phyloP scores from a whole-genome alignment of 2,888 invertebrate species.

The Acrobasis suavella region DNA sequence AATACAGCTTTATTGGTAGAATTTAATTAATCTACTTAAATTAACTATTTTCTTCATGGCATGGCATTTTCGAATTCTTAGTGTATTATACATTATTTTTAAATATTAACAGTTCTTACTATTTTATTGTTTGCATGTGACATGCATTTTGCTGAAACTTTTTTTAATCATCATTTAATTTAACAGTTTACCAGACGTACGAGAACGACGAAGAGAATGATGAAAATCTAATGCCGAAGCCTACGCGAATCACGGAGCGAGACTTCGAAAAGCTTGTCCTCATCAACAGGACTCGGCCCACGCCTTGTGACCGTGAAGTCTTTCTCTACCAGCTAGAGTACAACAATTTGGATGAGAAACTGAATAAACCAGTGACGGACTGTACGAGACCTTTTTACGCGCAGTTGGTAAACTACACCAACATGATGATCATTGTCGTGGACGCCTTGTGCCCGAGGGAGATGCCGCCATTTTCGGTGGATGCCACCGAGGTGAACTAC shows the following conservation, averaged over 20 bases:
- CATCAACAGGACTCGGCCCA: slow-evolving; percentile 90
- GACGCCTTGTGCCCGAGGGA: slow-evolving; percentile 84
- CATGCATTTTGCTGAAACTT: not conserved
- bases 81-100: too few species aligned
- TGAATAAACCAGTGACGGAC: slow-evolving; percentile 67
- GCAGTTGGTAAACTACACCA: slow-evolving; percentile 88
- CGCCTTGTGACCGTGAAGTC: slow-evolving; percentile 92
- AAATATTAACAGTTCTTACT: too few species aligned
- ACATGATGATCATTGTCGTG: slow-evolving; percentile 90
- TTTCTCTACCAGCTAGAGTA: slow-evolving; percentile 80
- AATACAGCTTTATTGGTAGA: too few species aligned
- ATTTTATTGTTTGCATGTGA: slow-evolving; percentile 8
- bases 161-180: slow-evolving; percentile 29
- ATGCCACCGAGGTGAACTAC: slow-evolving; percentile 75
- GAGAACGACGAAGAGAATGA: slow-evolving; percentile 77
- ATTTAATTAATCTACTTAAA: too few species aligned
- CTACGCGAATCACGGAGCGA: slow-evolving; percentile 75
- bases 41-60: too few species aligned
- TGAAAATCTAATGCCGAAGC: slow-evolving; percentile 63
- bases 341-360: slow-evolving; percentile 73
- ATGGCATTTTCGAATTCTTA: too few species aligned
- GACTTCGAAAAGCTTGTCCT: slow-evolving; percentile 85
- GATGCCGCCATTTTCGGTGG: slow-evolving; percentile 64
- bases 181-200: slow-evolving; percentile 69
- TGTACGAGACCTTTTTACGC: slow-evolving; percentile 86